Evolutionary conservation across 2,113 vertebrate genomes (phyloP).

Genomic region (Tachysurus fulvidraco): DNA sequence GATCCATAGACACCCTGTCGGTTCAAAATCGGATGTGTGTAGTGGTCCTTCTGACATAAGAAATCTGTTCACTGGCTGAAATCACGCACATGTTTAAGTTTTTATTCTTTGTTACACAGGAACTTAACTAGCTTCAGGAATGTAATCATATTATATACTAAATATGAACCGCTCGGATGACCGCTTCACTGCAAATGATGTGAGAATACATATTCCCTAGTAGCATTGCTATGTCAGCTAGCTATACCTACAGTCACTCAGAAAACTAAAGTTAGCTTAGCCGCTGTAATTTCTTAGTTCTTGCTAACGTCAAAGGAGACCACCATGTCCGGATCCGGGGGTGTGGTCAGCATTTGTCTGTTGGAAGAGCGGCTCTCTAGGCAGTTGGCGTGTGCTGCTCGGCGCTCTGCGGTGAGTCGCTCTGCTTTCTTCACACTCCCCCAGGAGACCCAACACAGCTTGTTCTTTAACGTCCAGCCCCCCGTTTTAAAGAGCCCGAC

Average conservation of each 20-base stretch:
- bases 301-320: conserved; percentile 27
- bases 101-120: neutral
- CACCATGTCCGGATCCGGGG: neutral
- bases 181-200: conserved; percentile 3
- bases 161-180: conserved; percentile 6
- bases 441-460: conserved; percentile 67
- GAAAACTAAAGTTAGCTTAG: neutral
- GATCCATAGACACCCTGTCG: conserved; percentile 2
- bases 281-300: neutral
- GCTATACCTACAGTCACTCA: neutral
- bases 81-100: too few species aligned
- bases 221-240: conserved; percentile 1
- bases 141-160: neutral
- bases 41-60: conserved; percentile 3
- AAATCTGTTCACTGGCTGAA: neutral
- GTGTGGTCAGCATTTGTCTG: conserved; percentile 15
- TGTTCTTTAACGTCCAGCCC: conserved; percentile 62
- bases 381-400: too few species aligned
- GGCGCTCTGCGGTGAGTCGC: neutral
- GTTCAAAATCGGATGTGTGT: neutral
- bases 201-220: neutral
- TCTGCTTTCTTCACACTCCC: conserved; percentile 56
- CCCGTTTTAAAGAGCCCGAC: conserved; percentile 1
- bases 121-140: neutral
- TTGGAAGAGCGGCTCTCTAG: neutral